Base-by-base conservation (phyloP, 2,113 vertebrate genomes). In the Megaceryle torquata region DNA sequence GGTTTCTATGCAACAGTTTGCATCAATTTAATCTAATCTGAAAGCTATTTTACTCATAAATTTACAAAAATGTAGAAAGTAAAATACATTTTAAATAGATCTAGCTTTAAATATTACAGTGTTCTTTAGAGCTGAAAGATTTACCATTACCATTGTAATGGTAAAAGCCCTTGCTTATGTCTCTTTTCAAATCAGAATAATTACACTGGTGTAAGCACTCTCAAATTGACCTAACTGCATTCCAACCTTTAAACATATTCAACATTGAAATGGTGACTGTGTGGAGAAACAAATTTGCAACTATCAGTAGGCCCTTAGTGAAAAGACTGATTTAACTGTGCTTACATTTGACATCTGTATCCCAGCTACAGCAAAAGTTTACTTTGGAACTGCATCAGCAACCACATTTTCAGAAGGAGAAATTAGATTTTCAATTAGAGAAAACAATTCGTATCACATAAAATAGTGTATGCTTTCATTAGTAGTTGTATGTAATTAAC, bases 171-270 rank as follows among this genome's bases (percentile, higher is more conserved):
- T 83, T 81, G 79, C 88, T 95, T 86, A 88, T 20, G 33, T 68
- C 25, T 63, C 90, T 71, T 88, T 86, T 84, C 51, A 83, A 75
- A 96, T 71, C 80, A 86, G 72, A 91, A 64, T 60, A 90, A 93
- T 91, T 81, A 75, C 51, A 93, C 72, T 86, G 56, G 64, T 79
- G 74, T 91, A 96, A 96, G 90, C 93, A 90, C 76, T 96, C 88
- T 78, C 85, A 94, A 80, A 90, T 25, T 51, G 91, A 86, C 54
- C 56, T 91, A 88, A 89, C 87, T 84, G 76, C 78, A 92, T 91
- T 94, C 78, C 93, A 85, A 79, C 48, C 89, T 79, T 94, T 93
- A 90, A 83, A 89, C 43, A 84, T 67, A 61, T 46, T 64, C 85
- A 54, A 80, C 61, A 71, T 0, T 71, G 67, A 92, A 92, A 96